A percentile compares a stretch with the other conserved stretches of the same genome.
Evolutionary conservation across 1,140 invertebrate species (phyloP).

Genomic region (Sminthurinus signatus): DNA sequence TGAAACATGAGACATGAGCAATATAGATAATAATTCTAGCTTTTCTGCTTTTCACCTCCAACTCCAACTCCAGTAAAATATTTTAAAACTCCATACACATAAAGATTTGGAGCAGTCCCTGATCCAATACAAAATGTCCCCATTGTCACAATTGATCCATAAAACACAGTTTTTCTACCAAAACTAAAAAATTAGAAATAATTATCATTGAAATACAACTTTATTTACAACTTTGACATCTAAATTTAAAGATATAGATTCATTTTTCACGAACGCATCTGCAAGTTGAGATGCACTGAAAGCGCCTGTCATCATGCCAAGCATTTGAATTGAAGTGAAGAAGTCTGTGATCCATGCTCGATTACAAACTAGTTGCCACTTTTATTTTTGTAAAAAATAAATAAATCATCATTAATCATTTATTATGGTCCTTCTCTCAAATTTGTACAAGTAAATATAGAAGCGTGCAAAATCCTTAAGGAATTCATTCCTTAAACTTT

Average conservation of each 20-base stretch:
- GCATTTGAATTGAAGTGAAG: constrained; percentile 34
- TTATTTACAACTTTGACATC: no score
- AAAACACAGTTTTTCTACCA: constrained; percentile 30
- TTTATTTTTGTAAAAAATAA: constrained; percentile 6
- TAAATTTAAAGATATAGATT: no score
- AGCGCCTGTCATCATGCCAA: constrained; percentile 29
- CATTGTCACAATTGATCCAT: constrained; percentile 17
- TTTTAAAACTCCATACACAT: constrained; percentile 15
- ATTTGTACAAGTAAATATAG: no score
- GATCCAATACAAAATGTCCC: constrained; percentile 20
- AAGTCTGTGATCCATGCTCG: constrained; percentile 30
- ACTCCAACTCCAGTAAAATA: constrained; percentile 27
- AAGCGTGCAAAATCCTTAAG: neutral
- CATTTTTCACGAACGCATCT: no score
- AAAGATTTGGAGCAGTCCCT: constrained; percentile 17
- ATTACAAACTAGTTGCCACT: constrained; percentile 34
- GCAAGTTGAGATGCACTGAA: constrained; percentile 24
- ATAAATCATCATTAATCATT: no score
- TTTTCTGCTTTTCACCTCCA: constrained; percentile 17
- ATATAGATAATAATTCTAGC: neutral
- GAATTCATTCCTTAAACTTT: neutral
- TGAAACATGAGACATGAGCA: neutral
- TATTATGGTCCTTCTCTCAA: no score
- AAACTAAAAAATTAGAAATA: no score
- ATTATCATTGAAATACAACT: no score